Evolutionary conservation across 2,113 vertebrate species (phyloP).

Genomic region (Pyrgilauda ruficollis): DNA sequence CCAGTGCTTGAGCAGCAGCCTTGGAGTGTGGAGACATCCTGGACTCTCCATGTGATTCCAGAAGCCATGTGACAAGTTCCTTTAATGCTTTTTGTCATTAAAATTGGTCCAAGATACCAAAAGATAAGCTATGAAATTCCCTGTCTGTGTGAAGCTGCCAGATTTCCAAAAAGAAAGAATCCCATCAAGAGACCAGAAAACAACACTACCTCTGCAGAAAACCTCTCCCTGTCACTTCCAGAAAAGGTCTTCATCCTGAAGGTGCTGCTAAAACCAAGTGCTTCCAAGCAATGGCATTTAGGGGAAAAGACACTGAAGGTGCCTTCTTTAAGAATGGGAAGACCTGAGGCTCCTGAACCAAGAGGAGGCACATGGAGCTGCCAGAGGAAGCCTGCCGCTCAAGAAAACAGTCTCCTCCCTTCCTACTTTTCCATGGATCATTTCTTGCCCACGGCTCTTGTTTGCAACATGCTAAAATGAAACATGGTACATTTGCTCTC

Average conservation of each 20-base stretch:
- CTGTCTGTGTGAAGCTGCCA: not conserved
- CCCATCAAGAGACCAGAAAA: not conserved
- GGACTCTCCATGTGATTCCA: slow-evolving; percentile 12
- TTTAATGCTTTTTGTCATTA: slow-evolving; percentile 15
- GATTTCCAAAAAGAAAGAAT: slow-evolving; percentile 43
- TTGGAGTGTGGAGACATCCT: not conserved
- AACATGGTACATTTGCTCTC: not conserved
- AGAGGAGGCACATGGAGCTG: not conserved
- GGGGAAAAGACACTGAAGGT: not conserved
- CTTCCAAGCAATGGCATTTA: not conserved
- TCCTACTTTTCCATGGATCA: not conserved
- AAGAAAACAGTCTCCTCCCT: not conserved
- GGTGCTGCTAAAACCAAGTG: slow-evolving; percentile 57
- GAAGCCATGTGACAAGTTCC: not conserved
- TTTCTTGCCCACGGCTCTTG: not conserved
- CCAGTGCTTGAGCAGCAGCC: not conserved
- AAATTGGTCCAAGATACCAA: slow-evolving; percentile 1
- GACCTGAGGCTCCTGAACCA: not conserved
- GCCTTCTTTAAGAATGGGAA: slow-evolving; percentile 45
- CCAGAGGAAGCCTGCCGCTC: not conserved
- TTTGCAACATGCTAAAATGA: not conserved
- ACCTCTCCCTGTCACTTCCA: not conserved
- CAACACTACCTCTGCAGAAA: not conserved
- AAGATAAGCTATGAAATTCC: slow-evolving; percentile 13
- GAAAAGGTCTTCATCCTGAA: slow-evolving; percentile 42